Conservation (phyloP, 2,113 vertebrate species). For the Rhinolophus ferrumequinum region DNA sequence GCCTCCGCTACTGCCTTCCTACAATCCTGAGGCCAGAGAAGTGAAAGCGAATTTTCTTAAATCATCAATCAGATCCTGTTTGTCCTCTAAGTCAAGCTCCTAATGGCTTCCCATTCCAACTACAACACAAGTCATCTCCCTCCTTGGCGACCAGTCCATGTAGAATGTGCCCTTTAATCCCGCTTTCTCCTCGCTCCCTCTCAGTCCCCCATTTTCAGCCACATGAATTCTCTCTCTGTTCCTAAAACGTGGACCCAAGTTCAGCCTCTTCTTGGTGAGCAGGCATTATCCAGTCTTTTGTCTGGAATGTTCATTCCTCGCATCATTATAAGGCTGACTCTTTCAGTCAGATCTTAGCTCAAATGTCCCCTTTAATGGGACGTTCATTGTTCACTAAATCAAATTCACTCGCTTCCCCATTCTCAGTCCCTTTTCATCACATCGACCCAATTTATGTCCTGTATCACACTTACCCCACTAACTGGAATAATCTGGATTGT, state of each 20-base stretch:
- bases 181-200: not conserved
- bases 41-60: not conserved
- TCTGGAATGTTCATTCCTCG: not conserved
- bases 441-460: no score
- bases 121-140: not conserved
- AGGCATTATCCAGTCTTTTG: not conserved
- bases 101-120: not conserved
- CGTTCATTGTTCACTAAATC: not conserved
- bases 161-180: no score
- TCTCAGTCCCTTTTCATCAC: not conserved
- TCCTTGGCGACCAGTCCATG: not conserved
- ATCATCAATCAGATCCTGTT: not conserved
- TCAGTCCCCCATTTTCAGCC: not conserved
- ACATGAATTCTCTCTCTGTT: not conserved
- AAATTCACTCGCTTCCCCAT: not conserved
- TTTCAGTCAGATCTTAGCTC: not conserved
- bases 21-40: no score
- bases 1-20: not conserved
- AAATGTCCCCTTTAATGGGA: not conserved
- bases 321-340: not conserved
- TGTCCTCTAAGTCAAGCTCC: not conserved
- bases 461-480: not conserved
- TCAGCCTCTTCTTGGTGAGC: fast-evolving
- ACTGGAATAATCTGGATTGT: not conserved
- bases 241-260: not conserved